Percentiles rank a stretch among this genome's conserved stretches.
phyloP scores from a whole-genome alignment of 1,140 invertebrate genomes.

The Drosophila pectinifera region DNA sequence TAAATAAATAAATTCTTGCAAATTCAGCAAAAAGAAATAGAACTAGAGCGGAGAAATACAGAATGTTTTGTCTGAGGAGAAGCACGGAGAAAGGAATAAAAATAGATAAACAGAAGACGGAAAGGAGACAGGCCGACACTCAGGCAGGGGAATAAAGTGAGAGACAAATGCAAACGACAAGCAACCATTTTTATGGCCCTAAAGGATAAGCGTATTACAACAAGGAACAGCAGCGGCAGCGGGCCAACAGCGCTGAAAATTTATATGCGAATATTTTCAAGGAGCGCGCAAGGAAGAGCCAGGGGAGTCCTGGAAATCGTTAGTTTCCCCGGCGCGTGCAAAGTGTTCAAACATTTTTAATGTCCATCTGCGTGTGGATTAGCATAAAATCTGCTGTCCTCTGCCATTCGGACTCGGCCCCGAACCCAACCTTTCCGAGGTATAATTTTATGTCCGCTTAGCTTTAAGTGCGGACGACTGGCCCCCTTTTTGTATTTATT shows the following conservation, averaged over 20 bases:
- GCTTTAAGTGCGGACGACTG: constrained; percentile 51
- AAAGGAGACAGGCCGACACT: constrained; percentile 10
- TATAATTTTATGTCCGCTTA: constrained; percentile 63
- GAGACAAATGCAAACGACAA: constrained; percentile 69
- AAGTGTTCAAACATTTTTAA: constrained; percentile 77
- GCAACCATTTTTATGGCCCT: constrained; percentile 66
- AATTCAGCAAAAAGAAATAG: constrained; percentile 43
- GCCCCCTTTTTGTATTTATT: constrained; percentile 37
- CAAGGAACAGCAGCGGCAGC: constrained; percentile 31
- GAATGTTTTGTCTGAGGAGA: constrained; percentile 45
- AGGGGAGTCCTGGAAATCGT: not conserved
- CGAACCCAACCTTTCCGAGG: constrained; percentile 14
- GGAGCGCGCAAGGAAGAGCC: not conserved
- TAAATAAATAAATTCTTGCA: constrained; percentile 72
- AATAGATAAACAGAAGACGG: constrained; percentile 25
- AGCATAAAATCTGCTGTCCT: constrained; percentile 63
- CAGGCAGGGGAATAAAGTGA: constrained; percentile 37
- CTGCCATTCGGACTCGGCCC: not conserved
- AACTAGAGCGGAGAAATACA: constrained; percentile 21
- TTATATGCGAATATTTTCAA: constrained; percentile 39
- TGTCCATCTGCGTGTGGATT: constrained; percentile 75
- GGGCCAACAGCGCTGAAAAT: constrained; percentile 17
- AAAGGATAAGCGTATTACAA: constrained; percentile 77
- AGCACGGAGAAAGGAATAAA: constrained; percentile 30
- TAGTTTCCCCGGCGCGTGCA: constrained; percentile 64